phyloP scores from a whole-genome alignment of 2,797 vertebrate genomes.

The Sebastolobus altivelis region DNA sequence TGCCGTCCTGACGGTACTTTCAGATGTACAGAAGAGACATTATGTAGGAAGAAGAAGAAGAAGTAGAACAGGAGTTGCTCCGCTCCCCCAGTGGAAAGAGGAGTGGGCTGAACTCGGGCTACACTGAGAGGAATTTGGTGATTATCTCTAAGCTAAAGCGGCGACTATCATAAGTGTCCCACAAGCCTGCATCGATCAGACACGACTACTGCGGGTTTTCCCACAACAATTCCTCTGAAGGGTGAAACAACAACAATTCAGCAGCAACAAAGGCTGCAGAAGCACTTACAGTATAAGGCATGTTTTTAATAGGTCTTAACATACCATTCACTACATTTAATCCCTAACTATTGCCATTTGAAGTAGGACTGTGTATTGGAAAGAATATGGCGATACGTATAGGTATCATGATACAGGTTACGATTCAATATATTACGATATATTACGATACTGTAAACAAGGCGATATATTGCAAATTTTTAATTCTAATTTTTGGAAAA shows the following conservation, averaged over 20 bases:
- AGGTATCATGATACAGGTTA: no score
- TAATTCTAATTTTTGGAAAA: rapidly evolving
- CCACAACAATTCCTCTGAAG: constrained; percentile 8
- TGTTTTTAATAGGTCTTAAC: not conserved
- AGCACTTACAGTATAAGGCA: no score
- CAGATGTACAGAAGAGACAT: constrained; percentile 16
- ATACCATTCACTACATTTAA: not conserved
- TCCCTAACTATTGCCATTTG: not conserved
- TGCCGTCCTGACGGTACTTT: constrained; percentile 8
- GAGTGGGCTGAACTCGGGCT: constrained; percentile 27
- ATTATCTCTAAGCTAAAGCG: constrained; percentile 38
- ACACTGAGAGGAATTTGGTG: constrained; percentile 34
- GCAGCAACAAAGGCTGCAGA: not conserved
- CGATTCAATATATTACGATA: no score
- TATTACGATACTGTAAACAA: no score
- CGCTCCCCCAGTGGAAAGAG: constrained; percentile 18
- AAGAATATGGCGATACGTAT: no score
- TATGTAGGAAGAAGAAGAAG: constrained; percentile 3
- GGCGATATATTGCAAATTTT: no score
- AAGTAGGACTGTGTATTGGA: no score
- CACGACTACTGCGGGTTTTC: constrained; percentile 10
- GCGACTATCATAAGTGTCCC: constrained; percentile 8
- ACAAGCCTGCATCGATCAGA: constrained; percentile 7
- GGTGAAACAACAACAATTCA: not conserved
- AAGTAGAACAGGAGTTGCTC: constrained; percentile 16